Base-by-base conservation (phyloP, 1,140 invertebrate species). In the Drosophila nannoptera region DNA sequence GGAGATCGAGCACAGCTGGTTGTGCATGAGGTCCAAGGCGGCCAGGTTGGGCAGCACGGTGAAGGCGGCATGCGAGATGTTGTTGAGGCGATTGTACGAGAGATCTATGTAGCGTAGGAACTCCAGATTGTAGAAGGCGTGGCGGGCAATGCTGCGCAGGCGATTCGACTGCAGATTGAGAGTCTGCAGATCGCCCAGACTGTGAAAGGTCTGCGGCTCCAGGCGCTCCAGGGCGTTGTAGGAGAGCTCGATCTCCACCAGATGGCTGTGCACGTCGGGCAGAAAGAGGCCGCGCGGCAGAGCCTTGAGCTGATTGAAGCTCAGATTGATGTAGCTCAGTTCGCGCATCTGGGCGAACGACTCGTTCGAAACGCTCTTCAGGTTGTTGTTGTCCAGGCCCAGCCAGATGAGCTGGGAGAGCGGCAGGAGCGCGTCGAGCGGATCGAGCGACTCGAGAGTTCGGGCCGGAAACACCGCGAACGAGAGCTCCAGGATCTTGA, bases 311-410 rank as follows among this genome's bases (percentile, higher is more conserved):
- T 94, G 92, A 89, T 97, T 97, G 35, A 95, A 96, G 78, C 96
- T 96, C 70, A 98, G 88, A 90, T 97, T 97, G 16, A 97, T 90
- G 87, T 97, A 97, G 71, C 94, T 93, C 9, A 97, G 86, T 73
- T 94, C 92, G 4, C 92, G 91, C 77, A 95, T 93, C 52, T 90
- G 87, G 2, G 87, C 77, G 43, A 93, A 90, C 0, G 93, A 92
- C 31, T 93, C 93, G 31, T 93, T 90, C 11, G 93, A 92, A 1
- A 97, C 90, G 0, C 91, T 92, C 74, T 94, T 93, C 66, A 97
- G 92, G 82, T 96, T 95, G 76, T 97, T 98, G 88, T 97, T 96
- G 88, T 98, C 96, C 66, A 97, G 90, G 8, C 96, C 95, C 33
- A 98, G 90, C 95, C 95, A 97, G 75, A 94, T 92, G 0, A 98